Conservation (phyloP, 2,888 invertebrate genomes). For the Ornithoptera priamus region DNA sequence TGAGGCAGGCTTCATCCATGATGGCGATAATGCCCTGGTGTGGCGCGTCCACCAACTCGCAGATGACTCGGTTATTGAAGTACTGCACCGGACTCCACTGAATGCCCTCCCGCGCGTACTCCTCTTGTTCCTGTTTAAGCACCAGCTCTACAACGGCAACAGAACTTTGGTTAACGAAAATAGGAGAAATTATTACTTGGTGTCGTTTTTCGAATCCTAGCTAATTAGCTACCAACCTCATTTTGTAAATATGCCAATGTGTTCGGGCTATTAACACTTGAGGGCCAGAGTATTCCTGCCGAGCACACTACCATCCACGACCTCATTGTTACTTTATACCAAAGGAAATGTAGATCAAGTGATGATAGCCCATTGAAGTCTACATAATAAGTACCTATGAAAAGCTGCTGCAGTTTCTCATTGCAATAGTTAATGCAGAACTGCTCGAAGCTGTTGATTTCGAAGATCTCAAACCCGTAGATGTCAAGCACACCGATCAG, state of each 20-base stretch:
- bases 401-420: constrained; percentile 98
- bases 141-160: constrained; percentile 87
- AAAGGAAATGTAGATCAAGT: too few species aligned
- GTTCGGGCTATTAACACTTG: too few species aligned
- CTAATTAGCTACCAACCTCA: too few species aligned
- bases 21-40: constrained; percentile 95
- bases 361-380: too few species aligned
- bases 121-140: constrained; percentile 98
- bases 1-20: constrained; percentile 98
- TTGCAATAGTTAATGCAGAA: constrained; percentile 99
- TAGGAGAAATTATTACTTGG: too few species aligned
- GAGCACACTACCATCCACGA: too few species aligned
- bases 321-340: too few species aligned
- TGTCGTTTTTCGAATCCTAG: too few species aligned
- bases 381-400: constrained; percentile 84
- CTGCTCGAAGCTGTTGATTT: constrained; percentile 98
- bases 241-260: too few species aligned
- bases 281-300: too few species aligned
- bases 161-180: neutral
- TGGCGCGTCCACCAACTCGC: constrained; percentile 95
- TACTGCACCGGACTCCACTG: constrained; percentile 97
- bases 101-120: constrained; percentile 97
- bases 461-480: constrained; percentile 99
- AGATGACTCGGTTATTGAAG: constrained; percentile 98
- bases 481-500: constrained; percentile 98